Conservation (phyloP, 2,113 vertebrate species). For the Spermophilus dauricus region DNA sequence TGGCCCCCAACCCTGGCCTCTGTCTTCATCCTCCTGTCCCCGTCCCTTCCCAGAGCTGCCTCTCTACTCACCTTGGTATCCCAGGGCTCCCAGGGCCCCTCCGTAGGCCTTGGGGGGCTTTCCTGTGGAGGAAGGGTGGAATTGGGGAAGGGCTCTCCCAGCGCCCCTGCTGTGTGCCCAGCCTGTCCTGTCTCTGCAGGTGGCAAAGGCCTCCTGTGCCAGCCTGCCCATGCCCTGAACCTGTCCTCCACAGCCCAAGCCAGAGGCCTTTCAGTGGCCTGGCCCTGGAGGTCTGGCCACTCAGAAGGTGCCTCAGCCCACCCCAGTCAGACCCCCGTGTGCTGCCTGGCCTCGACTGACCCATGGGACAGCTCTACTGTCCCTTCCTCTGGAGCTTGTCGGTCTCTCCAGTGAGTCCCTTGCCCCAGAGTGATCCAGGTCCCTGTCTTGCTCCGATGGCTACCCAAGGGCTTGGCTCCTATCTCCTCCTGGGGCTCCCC, state of each 20-base stretch:
- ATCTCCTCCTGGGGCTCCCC: neutral
- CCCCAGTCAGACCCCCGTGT: neutral
- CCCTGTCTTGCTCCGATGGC: neutral
- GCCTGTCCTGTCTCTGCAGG: neutral
- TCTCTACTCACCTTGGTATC: slow-evolving; percentile 68
- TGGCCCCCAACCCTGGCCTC: no score
- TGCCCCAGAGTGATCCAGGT: neutral
- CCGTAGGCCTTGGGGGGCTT: slow-evolving; percentile 77
- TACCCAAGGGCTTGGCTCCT: neutral
- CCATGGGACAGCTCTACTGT: no score
- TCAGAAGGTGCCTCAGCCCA: rapidly evolving
- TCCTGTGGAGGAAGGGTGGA: neutral
- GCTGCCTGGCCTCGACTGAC: neutral
- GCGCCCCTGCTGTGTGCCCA: rapidly evolving
- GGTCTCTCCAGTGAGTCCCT: neutral
- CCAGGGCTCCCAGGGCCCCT: slow-evolving; percentile 80
- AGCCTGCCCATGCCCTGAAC: neutral
- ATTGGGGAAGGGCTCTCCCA: neutral
- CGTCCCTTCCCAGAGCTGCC: neutral
- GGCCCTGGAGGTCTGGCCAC: neutral
- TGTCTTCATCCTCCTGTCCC: neutral
- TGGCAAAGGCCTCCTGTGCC: neutral
- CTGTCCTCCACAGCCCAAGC: neutral
- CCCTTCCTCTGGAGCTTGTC: neutral
- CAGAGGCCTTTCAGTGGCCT: neutral